Conservation (phyloP, 2,113 vertebrate species). For the Apus apus region DNA sequence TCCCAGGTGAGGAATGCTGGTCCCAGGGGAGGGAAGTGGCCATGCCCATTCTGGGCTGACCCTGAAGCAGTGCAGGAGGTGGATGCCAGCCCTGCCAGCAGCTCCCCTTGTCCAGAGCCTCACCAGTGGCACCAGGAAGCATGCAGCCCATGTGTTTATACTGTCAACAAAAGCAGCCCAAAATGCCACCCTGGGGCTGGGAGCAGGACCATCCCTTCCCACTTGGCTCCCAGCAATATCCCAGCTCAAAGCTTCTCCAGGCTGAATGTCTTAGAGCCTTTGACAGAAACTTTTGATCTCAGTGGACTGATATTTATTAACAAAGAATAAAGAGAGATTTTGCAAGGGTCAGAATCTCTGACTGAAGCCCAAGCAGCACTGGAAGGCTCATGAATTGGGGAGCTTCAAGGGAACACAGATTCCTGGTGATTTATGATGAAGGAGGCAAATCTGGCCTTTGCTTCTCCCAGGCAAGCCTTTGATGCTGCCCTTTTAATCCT, state of each 20-base stretch:
- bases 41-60: too few relatives aligned
- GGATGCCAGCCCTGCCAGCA: neutral
- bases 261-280: neutral
- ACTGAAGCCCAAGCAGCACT: neutral
- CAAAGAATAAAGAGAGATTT: neutral
- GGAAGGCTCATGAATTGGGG: accelerated
- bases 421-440: constrained; percentile 27
- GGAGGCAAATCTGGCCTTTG: neutral
- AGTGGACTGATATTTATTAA: neutral
- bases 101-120: neutral
- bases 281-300: neutral
- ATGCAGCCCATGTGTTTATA: accelerated
- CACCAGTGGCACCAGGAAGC: accelerated
- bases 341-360: neutral
- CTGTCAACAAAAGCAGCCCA: accelerated
- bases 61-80: accelerated
- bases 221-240: neutral
- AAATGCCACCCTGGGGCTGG: neutral
- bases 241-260: accelerated
- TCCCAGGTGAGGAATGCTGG: too few relatives aligned
- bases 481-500: constrained; percentile 52
- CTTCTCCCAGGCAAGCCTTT: constrained; percentile 12
- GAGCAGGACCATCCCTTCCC: accelerated
- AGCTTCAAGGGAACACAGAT: neutral
- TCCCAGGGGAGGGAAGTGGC: neutral